phyloP scores from a whole-genome alignment of 2,797 vertebrate species.

The Lutjanus campechanus region DNA sequence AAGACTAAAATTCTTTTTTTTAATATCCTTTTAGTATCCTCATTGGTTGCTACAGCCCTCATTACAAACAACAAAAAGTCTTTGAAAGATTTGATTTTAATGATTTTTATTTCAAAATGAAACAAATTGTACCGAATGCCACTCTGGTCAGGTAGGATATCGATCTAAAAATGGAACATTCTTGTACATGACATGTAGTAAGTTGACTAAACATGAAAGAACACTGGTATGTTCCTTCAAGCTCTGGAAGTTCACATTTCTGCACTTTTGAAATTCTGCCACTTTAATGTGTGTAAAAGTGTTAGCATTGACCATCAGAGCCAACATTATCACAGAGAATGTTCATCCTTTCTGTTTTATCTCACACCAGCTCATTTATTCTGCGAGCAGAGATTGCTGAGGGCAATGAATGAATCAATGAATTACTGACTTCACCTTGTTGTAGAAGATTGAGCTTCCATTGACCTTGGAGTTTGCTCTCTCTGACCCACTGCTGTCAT shows the following conservation, averaged over 20 bases:
- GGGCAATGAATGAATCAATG: neutral
- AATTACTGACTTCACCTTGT: slow-evolving; percentile 23
- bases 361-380: neutral
- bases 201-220: neutral
- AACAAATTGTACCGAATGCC: neutral
- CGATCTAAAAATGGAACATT: neutral
- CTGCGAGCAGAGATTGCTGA: neutral
- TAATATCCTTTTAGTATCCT: no score
- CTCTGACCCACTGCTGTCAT: neutral
- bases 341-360: slow-evolving; percentile 15
- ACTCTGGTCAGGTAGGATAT: neutral
- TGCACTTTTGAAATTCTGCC: neutral
- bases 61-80: neutral
- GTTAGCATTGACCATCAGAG: neutral
- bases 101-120: neutral
- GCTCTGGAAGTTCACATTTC: neutral
- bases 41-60: neutral
- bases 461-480: slow-evolving; percentile 43
- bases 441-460: slow-evolving; percentile 6
- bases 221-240: neutral
- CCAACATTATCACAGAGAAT: neutral
- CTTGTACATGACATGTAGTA: neutral
- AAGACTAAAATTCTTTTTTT: neutral
- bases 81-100: neutral
- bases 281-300: neutral